phyloP scores from a whole-genome alignment of 2,888 invertebrate genomes.

The Crioceris asparagi region DNA sequence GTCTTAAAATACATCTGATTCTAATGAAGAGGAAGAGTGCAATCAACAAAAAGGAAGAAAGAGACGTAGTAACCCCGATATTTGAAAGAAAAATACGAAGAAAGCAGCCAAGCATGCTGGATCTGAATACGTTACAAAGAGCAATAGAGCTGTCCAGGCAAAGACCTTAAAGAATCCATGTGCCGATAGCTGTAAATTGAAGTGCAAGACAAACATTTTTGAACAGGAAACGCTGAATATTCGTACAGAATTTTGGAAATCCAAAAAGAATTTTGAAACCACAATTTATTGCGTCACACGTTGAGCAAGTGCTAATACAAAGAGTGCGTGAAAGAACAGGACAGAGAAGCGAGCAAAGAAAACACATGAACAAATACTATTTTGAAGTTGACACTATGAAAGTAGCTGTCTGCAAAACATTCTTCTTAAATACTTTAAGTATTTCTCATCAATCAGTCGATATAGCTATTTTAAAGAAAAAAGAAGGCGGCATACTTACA shows the following conservation, averaged over 20 bases:
- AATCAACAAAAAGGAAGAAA: too few relatives aligned
- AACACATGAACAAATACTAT: not conserved
- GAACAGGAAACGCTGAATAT: slow-evolving; percentile 6
- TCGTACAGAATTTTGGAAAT: slow-evolving; percentile 4
- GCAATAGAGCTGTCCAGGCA: slow-evolving; percentile 2
- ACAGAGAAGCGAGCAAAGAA: not conserved
- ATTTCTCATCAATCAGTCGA: slow-evolving; percentile 12
- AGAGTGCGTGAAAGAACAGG: slow-evolving; percentile 6
- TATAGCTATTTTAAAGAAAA: slow-evolving; percentile 10
- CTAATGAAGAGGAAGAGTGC: too few relatives aligned
- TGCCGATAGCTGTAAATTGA: slow-evolving; percentile 4
- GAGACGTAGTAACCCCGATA: too few relatives aligned
- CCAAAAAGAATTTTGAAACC: too few relatives aligned
- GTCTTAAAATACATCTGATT: too few relatives aligned
- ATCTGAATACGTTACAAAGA: slow-evolving; percentile 5
- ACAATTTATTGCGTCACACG: slow-evolving; percentile 8
- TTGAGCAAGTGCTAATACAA: slow-evolving; percentile 5
- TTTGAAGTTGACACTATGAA: not conserved
- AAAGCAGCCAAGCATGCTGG: slow-evolving; percentile 7
- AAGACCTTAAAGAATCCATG: slow-evolving; percentile 7
- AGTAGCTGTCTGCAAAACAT: too few relatives aligned
- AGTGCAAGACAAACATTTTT: slow-evolving; percentile 4
- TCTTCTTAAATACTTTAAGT: too few relatives aligned
- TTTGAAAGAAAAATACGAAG: slow-evolving; percentile 4
- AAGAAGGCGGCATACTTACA: slow-evolving; percentile 10